These are phyloP conservation scores for Motacilla alba DNA, from an alignment of 2,113 vertebrate species.

Conservation along the genomic window DNA sequence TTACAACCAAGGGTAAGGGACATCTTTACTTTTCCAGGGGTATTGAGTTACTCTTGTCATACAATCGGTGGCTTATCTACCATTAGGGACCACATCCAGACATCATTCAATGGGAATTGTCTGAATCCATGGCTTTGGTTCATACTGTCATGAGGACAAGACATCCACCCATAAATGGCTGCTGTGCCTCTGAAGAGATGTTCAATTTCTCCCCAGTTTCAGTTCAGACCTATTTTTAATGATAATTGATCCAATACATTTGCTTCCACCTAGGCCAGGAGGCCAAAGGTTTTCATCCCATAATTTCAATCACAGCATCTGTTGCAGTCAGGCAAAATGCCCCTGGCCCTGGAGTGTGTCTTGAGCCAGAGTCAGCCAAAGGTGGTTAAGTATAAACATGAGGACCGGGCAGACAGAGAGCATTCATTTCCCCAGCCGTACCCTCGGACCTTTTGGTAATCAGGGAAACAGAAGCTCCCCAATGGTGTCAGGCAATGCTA, in stretches of 20 bases:
- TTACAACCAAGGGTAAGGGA: not conserved
- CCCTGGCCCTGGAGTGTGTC: not conserved
- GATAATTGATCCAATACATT: not conserved
- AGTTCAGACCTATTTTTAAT: not conserved
- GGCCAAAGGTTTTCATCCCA: not conserved
- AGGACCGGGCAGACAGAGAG: not conserved
- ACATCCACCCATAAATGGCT: not conserved
- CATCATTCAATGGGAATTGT: not conserved
- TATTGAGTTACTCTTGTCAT: not conserved
- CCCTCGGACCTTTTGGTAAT: not conserved
- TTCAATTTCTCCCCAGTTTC: not conserved
- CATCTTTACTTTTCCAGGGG: not conserved
- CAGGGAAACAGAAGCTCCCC: not conserved
- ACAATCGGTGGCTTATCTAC: rapidly evolving
- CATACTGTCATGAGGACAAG: not conserved
- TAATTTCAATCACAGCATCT: not conserved
- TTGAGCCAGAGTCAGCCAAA: not conserved
- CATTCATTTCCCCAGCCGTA: not conserved
- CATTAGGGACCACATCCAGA: not conserved
- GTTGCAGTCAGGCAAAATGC: not conserved
- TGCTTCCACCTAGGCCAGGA: not conserved
- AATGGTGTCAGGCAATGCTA: not conserved
- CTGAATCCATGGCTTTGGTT: not conserved
- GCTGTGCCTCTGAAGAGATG: not conserved
- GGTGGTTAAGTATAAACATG: not conserved